Conservation (phyloP, 2,888 invertebrate species). For the Asteroscopus sphinx region DNA sequence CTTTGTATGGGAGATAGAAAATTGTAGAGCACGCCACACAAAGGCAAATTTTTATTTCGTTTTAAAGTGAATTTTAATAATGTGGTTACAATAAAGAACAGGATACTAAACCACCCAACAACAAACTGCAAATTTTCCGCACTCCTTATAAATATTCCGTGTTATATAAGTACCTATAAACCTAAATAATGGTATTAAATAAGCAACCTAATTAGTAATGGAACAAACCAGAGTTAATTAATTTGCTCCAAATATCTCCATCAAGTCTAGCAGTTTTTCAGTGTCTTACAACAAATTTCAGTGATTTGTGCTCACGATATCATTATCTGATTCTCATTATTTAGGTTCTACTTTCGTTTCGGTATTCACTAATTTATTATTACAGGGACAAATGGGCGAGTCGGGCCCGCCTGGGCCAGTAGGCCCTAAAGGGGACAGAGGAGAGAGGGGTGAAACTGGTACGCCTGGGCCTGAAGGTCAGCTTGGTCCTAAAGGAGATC, state of each 20-base stretch:
- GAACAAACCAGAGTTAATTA: too few species aligned
- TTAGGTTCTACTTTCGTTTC: constrained; percentile 27
- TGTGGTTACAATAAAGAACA: too few species aligned
- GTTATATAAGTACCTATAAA: too few species aligned
- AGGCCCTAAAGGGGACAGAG: constrained; percentile 92
- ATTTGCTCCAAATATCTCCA: too few species aligned
- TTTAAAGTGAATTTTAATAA: too few species aligned
- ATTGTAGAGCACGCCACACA: too few species aligned
- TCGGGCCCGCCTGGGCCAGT: constrained; percentile 91
- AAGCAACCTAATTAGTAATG: not conserved
- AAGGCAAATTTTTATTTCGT: too few species aligned
- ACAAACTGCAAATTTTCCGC: too few species aligned
- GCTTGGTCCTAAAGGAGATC: constrained; percentile 94
- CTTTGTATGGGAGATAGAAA: too few species aligned
- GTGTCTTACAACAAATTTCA: constrained; percentile 33
- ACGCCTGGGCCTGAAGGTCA: constrained; percentile 92
- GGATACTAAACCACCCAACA: too few species aligned
- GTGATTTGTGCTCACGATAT: constrained; percentile 45
- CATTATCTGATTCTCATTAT: constrained; percentile 41
- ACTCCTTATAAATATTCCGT: too few species aligned
- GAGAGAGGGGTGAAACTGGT: constrained; percentile 92
- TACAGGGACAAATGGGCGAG: constrained; percentile 92
- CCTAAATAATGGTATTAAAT: too few species aligned
- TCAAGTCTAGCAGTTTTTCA: constrained; percentile 19
- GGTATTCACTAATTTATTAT: constrained; percentile 34